These are phyloP conservation scores for Notodonta ziczac DNA, from an alignment of 2,888 invertebrate genomes.

Conservation along the genomic window DNA sequence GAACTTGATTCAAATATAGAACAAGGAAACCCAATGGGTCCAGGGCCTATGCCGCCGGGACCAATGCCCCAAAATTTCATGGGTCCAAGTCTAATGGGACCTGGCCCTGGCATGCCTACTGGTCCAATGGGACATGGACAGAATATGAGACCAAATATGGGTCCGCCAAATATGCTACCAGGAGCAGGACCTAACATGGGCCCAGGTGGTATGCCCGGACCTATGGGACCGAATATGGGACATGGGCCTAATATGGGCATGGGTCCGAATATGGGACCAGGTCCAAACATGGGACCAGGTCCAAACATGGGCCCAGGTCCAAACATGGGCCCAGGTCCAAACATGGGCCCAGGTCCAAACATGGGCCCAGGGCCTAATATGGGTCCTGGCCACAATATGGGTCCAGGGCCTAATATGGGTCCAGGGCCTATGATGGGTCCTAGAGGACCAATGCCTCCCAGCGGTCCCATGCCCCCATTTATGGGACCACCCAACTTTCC, in stretches of 20 bases:
- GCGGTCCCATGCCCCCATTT: slow-evolving; percentile 59
- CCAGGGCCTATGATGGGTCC: slow-evolving; percentile 57
- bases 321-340: slow-evolving; percentile 30
- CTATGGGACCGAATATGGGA: slow-evolving; percentile 39
- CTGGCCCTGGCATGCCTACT: slow-evolving; percentile 27
- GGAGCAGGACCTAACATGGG: slow-evolving; percentile 19
- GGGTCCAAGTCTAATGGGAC: slow-evolving; percentile 38
- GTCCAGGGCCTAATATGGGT: slow-evolving; percentile 36
- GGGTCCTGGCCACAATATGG: slow-evolving; percentile 40
- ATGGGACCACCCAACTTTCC: slow-evolving; percentile 71
- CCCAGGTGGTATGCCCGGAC: slow-evolving; percentile 34
- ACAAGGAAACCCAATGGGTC: slow-evolving; percentile 35
- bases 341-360: slow-evolving; percentile 32
- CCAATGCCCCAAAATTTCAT: slow-evolving; percentile 46
- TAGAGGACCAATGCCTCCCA: slow-evolving; percentile 45
- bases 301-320: slow-evolving; percentile 33
- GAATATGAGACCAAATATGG: slow-evolving; percentile 37
- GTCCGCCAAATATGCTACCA: slow-evolving; percentile 30
- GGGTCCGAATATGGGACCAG: slow-evolving; percentile 32
- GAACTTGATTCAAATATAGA: slow-evolving; percentile 47
- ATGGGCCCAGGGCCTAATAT: slow-evolving; percentile 38
- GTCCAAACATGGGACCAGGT: slow-evolving; percentile 34
- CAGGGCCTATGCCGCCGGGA: slow-evolving; percentile 34
- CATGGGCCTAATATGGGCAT: slow-evolving; percentile 36
- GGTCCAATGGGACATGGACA: slow-evolving; percentile 26